Evolutionary conservation across 2,888 invertebrate genomes (phyloP), one percentile per base, ranked within the genome.

Genomic region (Anoplius nigerrimus): DNA sequence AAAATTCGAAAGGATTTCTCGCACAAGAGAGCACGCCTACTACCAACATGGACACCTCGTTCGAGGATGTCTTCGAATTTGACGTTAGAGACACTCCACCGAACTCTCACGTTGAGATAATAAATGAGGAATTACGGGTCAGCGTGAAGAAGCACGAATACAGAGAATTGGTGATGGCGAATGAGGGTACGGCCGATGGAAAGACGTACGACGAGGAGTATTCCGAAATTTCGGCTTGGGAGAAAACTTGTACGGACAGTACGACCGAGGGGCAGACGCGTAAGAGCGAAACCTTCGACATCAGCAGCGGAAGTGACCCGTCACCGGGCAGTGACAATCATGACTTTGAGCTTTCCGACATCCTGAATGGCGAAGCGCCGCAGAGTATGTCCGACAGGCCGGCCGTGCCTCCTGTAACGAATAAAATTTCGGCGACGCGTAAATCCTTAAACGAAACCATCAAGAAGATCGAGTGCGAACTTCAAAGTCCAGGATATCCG

Each of bases 281-380:
- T 3, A 88, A 88, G 52, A 88, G 86, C 60, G 86, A 88, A 48
- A 88, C 88, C 0, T 88, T 88, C 51, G 88, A 88, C 22, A 85
- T 88, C 11, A 87, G 87, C 62, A 88, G 86, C 45, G 86, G 85
- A 2, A 85, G 87, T 48, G 86, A 84, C 2, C 85, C 84, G 0
- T 87, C 87, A 0, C 84, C 86, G 0, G 80, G 81, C 3, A 87
- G 85, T 46, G 87, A 86, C 24, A 86, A 86, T 65, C 81, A 82
- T 0, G 86, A 87, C n/a, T 85, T 82, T 15, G 84, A 86, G 62
- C 59, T 86, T 1, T 70, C 80, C 0, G 86, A 87, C 20, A 65
- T 85, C 13, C 53, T 83, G 4, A 85, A 82, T 21, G 79, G 80
- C 0, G 80, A 83, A 45, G 74, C 72, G 60, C 61, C 75, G 45